phyloP scores from a whole-genome alignment of 1,140 invertebrate species.

The Hermetia illucens region DNA sequence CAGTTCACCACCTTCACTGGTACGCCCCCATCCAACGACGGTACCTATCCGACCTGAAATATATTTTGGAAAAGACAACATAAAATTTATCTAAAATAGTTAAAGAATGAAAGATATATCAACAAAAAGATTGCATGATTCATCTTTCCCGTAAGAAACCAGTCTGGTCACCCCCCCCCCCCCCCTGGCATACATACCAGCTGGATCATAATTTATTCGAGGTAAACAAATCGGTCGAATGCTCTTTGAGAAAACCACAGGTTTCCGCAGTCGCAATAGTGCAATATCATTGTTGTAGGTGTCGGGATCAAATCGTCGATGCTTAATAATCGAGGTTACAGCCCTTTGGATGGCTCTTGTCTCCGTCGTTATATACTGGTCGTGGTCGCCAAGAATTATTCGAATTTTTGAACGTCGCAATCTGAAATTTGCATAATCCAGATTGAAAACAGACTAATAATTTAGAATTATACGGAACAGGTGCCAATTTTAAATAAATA shows the following conservation, averaged over 20 bases:
- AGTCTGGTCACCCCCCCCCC: too few relatives aligned
- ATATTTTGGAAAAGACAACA: slow-evolving; percentile 1
- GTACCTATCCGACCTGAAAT: slow-evolving; percentile 35
- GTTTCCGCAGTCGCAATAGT: slow-evolving; percentile 56
- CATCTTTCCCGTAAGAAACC: too few relatives aligned
- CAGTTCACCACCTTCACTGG: slow-evolving; percentile 63
- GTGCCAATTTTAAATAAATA: neutral
- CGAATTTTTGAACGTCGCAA: slow-evolving; percentile 62
- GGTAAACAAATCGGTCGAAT: slow-evolving; percentile 70
- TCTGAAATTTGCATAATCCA: slow-evolving; percentile 30
- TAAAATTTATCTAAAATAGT: neutral
- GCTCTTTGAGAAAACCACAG: slow-evolving; percentile 61
- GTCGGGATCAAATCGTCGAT: slow-evolving; percentile 66
- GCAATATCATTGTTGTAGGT: slow-evolving; percentile 82
- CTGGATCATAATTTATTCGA: slow-evolving; percentile 44
- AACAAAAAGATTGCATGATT: too few relatives aligned
- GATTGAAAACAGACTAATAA: neutral
- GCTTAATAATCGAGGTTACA: slow-evolving; percentile 59
- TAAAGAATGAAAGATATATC: too few relatives aligned
- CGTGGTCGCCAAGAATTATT: slow-evolving; percentile 65
- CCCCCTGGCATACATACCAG: too few relatives aligned
- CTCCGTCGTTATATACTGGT: slow-evolving; percentile 62
- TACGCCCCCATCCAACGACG: slow-evolving; percentile 73
- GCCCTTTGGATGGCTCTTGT: slow-evolving; percentile 60
- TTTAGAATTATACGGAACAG: too few relatives aligned